Percentiles rank a stretch among this genome's conserved stretches.
Conservation (phyloP, 2,888 invertebrate species). For the Heliothis peltigera region DNA sequence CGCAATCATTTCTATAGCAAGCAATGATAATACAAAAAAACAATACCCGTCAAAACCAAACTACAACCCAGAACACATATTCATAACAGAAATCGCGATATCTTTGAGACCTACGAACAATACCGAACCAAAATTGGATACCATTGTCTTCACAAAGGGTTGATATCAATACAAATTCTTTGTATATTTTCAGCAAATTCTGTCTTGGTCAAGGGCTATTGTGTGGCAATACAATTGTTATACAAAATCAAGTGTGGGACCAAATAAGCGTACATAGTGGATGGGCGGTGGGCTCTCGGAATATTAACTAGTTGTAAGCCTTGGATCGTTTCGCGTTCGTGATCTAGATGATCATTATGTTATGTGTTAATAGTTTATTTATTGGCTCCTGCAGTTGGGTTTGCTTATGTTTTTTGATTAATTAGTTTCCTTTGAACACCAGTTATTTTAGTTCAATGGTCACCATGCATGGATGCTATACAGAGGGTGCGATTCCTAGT, state of each 20-base stretch:
- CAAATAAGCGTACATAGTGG: slow-evolving; percentile 60
- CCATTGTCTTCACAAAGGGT: slow-evolving; percentile 58
- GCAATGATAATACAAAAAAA: slow-evolving; percentile 4
- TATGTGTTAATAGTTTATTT: slow-evolving; percentile 42
- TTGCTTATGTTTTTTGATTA: background rate
- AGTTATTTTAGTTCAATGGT: too few species aligned
- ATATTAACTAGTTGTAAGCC: slow-evolving; percentile 57
- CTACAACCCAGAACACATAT: slow-evolving; percentile 12
- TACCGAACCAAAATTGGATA: slow-evolving; percentile 51
- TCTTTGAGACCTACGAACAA: slow-evolving; percentile 42
- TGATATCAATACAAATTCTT: slow-evolving; percentile 58
- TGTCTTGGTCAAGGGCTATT: slow-evolving; percentile 60
- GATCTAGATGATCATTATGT: slow-evolving; percentile 53
- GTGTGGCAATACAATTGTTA: slow-evolving; percentile 60
- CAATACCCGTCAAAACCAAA: slow-evolving; percentile 15
- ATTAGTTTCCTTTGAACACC: too few species aligned
- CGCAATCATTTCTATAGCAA: too few species aligned
- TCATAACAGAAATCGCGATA: slow-evolving; percentile 29
- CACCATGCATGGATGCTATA: too few species aligned
- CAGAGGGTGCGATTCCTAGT: too few species aligned
- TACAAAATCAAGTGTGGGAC: slow-evolving; percentile 59
- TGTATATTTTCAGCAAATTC: slow-evolving; percentile 56
- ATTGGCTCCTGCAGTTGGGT: slow-evolving; percentile 6
- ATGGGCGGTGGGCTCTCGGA: slow-evolving; percentile 39
- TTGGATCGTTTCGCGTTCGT: slow-evolving; percentile 56